Percentiles rank a stretch among this genome's conserved stretches.
These are phyloP conservation scores for Dromius quadrimaculatus DNA, from an alignment of 2,888 invertebrate species.

Conservation along the genomic window DNA sequence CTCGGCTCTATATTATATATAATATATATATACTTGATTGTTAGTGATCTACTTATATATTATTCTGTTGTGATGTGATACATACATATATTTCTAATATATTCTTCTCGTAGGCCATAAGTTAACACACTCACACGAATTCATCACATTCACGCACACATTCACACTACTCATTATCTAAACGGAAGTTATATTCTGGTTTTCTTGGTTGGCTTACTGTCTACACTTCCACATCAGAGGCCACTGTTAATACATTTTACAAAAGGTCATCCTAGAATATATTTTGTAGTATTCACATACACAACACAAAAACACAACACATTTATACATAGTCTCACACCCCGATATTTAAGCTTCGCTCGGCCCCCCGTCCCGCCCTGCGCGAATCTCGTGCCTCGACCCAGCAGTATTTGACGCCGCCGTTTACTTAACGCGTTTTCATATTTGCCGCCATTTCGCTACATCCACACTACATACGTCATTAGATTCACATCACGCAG, in stretches of 20 bases:
- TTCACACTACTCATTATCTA: neutral
- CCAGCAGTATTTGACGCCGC: conserved; percentile 54
- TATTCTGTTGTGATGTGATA: conserved; percentile 68
- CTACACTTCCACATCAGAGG: conserved; percentile 34
- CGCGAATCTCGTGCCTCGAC: conserved; percentile 62
- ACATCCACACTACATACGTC: conserved; percentile 28
- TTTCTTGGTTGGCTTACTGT: conserved; percentile 46
- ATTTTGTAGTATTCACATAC: conserved; percentile 41
- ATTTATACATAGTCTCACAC: conserved; percentile 17
- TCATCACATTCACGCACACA: conserved; percentile 1
- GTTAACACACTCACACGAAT: conserved; percentile 56
- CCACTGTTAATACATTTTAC: conserved; percentile 44
- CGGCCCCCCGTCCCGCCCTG: conserved; percentile 59
- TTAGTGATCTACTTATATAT: conserved; percentile 65
- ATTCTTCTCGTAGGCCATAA: conserved; percentile 65
- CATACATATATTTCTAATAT: conserved; percentile 64
- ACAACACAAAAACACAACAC: conserved; percentile 19
- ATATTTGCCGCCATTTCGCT: conserved; percentile 35
- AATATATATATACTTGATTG: conserved; percentile 59
- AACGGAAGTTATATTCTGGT: conserved; percentile 23
- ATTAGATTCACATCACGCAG: conserved; percentile 3
- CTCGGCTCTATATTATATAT: conserved; percentile 51
- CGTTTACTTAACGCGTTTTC: conserved; percentile 48
- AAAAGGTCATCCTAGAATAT: conserved; percentile 46
- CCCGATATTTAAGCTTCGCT: conserved; percentile 45